Base-by-base conservation (phyloP, 2,888 invertebrate genomes). In the Tachina lurida region DNA sequence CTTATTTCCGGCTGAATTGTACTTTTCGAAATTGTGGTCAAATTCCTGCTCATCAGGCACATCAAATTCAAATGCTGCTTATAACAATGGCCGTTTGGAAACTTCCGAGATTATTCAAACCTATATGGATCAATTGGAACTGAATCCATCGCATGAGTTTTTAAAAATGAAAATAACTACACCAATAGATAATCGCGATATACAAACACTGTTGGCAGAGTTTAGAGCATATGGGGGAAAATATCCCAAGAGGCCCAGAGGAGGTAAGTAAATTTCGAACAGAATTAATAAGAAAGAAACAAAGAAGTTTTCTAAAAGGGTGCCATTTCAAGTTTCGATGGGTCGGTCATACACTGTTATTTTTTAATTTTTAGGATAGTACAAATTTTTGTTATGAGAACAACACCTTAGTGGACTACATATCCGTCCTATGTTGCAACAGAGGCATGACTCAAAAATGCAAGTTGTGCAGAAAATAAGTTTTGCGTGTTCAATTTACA, bases 221-320 rank as follows among this genome's bases (percentile, higher is more conserved):
- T 99, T 96, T 93, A 94, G 99, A 49, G 97, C 99, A 0, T 95
- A 95, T 84, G 98, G 98, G 0, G 96, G 97, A 13, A 94, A 95
- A 8, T 93, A 95, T 83, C 92, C 92, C 9, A 93, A 92, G 86
- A 91, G 90, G 62, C 90, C 89, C 54, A 90, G 89, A 80, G 90
- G 89, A 80, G 90, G 93, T 93, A 88, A 89, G 90, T 87, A 39
- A 0, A 45, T 63, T 15, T 12, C 2, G 19, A 39, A 31, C 7
- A 31, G 31, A 31, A 31, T 5, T 7, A 31, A 5, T 31, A 31
- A 31, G 1, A 31, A 31, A 31, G 31, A 31, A 31, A 31, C 31
- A 31, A 31, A 31, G 31, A 31, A 31, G 5, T 31, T 31, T 31
- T 31, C 7, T 31, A 31, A 31, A 31, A 31, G 0, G 31, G 7